Base-by-base conservation (phyloP, 2,888 invertebrate species). In the Standfussiana lucernea region DNA sequence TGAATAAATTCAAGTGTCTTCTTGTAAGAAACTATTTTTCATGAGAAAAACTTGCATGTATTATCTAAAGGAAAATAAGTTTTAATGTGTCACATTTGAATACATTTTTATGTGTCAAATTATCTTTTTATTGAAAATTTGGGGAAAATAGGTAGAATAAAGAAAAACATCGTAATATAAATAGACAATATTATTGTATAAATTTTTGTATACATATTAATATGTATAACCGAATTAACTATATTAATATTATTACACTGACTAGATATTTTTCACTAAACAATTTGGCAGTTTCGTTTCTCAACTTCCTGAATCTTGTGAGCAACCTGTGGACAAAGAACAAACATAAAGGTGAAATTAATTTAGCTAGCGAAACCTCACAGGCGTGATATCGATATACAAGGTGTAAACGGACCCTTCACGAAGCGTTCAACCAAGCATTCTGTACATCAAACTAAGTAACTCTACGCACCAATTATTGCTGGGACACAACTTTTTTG, bases 251-350 rank as follows among this genome's bases (percentile, higher is more conserved):
- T 94, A 95, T 93, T 94, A 95, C 90, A 94, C 90, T 92, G 95
- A 96, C 95, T 95, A 95, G 94, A 94, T 92, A 94, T 93, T 93
- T 91, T 94, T 91, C 81, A 91, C 93, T 95, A 94, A 93, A 91
- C 82, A 85, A 89, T 93, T 93, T 94, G 94, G 93, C 94, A 93
- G 93, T 93, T 92, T 92, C 88, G 86, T 91, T 92, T 92, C 93
- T 96, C 96, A 96, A 96, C 96, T 96, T 85, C 96, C 96, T 59
- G 96, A 96, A 92, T 96, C 96, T 94, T 96, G 95, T 93, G 96
- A 96, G 92, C 96, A 96, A 93, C 96, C 96, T 96, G 95, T 53
- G 77, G 78, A 93, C 82, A 92, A 92, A 83, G 74, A 77, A 81
- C 8, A 56, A 24, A 50, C 0, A 61, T 8, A 21, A 18, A 47